Evolutionary conservation across 2,888 invertebrate genomes (phyloP).

Genomic region (Diploptera punctata): DNA sequence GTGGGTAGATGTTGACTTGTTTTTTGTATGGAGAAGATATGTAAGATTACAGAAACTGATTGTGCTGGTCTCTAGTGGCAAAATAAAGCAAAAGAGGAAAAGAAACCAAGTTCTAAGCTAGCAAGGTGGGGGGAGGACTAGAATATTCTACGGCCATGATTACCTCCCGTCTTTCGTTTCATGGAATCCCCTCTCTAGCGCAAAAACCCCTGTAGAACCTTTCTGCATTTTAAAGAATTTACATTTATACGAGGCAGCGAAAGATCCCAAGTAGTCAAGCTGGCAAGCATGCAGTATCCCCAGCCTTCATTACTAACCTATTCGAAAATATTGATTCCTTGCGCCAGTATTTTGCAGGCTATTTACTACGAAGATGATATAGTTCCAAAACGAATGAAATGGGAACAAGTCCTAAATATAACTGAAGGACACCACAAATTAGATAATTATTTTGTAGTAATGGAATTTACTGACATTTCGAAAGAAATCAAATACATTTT

Average conservation of each 20-base stretch:
- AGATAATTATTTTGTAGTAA: no score
- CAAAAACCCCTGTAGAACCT: conserved; percentile 4
- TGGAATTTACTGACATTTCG: no score
- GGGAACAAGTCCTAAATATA: no score
- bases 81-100: not conserved
- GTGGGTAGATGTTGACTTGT: not conserved
- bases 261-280: conserved; percentile 37
- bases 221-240: conserved; percentile 38
- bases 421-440: no score
- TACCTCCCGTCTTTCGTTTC: conserved; percentile 30
- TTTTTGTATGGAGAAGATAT: not conserved
- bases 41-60: conserved; percentile 21
- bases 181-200: no score
- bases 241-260: conserved; percentile 36
- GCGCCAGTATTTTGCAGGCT: no score
- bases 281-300: conserved; percentile 18
- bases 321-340: conserved; percentile 23
- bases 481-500: no score
- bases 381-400: no score
- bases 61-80: not conserved
- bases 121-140: conserved; percentile 16
- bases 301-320: conserved; percentile 9
- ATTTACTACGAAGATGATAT: no score
- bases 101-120: conserved; percentile 7
- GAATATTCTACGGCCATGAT: conserved; percentile 32